phyloP scores from a whole-genome alignment of 2,113 vertebrate species.

The Toxostoma redivivum region DNA sequence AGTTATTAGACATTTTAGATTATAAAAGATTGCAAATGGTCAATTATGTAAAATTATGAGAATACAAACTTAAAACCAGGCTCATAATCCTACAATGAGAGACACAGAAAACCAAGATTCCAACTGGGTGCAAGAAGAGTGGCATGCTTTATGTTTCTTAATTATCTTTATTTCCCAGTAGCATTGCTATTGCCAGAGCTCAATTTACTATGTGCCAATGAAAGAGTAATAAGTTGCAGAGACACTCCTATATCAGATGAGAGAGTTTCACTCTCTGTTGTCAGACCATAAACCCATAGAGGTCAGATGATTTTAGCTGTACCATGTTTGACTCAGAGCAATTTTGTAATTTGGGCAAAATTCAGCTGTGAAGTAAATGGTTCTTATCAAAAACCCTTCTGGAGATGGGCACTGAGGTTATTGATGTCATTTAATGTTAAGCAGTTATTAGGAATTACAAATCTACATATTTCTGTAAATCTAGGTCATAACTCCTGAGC shows the following conservation, averaged over 20 bases:
- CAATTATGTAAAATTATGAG: conserved; percentile 59
- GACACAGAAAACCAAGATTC: conserved; percentile 57
- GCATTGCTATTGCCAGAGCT: conserved; percentile 70
- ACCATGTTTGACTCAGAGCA: neutral
- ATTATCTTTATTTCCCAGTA: conserved; percentile 77
- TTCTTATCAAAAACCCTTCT: neutral
- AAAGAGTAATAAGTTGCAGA: conserved; percentile 70
- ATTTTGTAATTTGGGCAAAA: conserved; percentile 1
- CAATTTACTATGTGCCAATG: conserved; percentile 69
- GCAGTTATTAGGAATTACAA: neutral
- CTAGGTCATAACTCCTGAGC: neutral
- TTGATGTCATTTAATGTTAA: neutral
- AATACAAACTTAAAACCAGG: conserved; percentile 35
- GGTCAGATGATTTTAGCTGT: conserved; percentile 37
- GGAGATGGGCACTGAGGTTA: neutral
- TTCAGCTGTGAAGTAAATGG: neutral
- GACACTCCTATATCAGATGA: conserved; percentile 62
- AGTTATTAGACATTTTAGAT: conserved; percentile 63
- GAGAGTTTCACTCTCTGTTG: conserved; percentile 58
- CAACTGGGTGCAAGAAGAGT: conserved; percentile 63
- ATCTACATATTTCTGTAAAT: conserved; percentile 1
- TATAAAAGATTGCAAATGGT: conserved; percentile 53
- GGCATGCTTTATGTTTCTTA: conserved; percentile 78
- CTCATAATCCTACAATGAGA: conserved; percentile 50
- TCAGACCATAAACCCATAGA: conserved; percentile 57